Evolutionary conservation across 1,140 invertebrate genomes (phyloP), one percentile per base, ranked within the genome.

Genomic region (Ceratina calcarata): DNA sequence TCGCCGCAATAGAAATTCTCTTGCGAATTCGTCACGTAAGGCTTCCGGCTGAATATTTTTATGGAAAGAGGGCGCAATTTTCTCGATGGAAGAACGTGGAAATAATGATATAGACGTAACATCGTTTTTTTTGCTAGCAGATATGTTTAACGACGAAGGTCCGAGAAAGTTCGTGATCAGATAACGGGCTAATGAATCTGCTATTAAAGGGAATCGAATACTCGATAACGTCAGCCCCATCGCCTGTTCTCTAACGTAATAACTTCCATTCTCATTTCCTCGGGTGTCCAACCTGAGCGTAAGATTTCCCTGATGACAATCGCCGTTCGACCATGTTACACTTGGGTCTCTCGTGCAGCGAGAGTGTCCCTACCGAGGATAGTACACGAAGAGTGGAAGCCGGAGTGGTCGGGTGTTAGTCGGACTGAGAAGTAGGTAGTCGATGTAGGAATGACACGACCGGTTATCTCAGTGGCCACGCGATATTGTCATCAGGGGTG

Each of bases 361-460:
- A 80, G 80, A 85, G 77, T 85, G 83, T 85, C 83, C 82, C 82
- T 84, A 80, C 67, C 60, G 65, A 51, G 62, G 73, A 77, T 71
- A 72, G 67, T 78, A 61, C 78, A 70, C 62, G 68, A 72, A 27
- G 65, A 68, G 61, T 18, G 15, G n/a, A 57, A 16, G 4, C 74
- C 74, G 13, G 24, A 64, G 27, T 60, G 62, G 37, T 45, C 37
- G 37, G 37, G 80, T 72, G 80, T 65, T 85, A 70, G 82, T 81
- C 78, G 78, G 72, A 83, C 83, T 70, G 65, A 85, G 83, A 85
- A 85, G 83, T 84, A 84, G 83, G 83, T 85, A 83, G 84, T 91
- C 89, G 90, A 92, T 91, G 91, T 90, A 90, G 89, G 89, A 93
- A 93, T 93, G 92, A 93, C 92, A 93, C 90, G 92, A 90, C 88